phyloP scores from a whole-genome alignment of 1,140 invertebrate species.

The Camponotus pennsylvanicus region DNA sequence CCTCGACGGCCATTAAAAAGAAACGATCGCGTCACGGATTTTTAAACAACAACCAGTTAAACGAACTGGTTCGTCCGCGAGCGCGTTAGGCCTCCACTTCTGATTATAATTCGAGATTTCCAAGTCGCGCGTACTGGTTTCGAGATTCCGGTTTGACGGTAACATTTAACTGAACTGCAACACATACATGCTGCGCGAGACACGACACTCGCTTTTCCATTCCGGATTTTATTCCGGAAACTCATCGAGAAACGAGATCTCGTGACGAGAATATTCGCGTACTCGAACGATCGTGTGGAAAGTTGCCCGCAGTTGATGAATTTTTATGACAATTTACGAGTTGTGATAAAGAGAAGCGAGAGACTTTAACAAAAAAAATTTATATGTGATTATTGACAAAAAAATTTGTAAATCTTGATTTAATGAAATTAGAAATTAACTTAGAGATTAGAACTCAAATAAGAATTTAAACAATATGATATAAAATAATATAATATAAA shows the following conservation, averaged over 20 bases:
- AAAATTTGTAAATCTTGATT: not conserved
- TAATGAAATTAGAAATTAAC: not conserved
- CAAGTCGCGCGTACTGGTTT: slow-evolving; percentile 47
- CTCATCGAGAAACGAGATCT: not conserved
- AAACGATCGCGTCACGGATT: not conserved
- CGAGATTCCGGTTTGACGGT: slow-evolving; percentile 54
- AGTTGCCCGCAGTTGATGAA: too few relatives aligned
- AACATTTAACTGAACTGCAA: slow-evolving; percentile 7
- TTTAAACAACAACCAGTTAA: slow-evolving; percentile 23
- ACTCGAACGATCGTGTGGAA: not conserved
- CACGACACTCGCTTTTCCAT: slow-evolving; percentile 36
- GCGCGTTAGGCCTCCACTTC: not conserved
- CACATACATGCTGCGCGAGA: not conserved
- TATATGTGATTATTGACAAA: not conserved
- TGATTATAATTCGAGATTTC: slow-evolving; percentile 57
- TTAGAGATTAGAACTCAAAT: too few relatives aligned
- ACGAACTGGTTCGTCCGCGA: slow-evolving; percentile 32
- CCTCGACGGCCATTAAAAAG: slow-evolving; percentile 39
- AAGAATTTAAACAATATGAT: too few relatives aligned
- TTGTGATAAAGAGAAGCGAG: not conserved
- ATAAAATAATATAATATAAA: too few relatives aligned
- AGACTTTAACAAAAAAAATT: too few relatives aligned
- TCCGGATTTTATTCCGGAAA: slow-evolving; percentile 27
- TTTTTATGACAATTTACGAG: not conserved
- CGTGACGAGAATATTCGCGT: slow-evolving; percentile 12